Conservation (phyloP, 2,113 vertebrate species). For the Ellobius talpinus region DNA sequence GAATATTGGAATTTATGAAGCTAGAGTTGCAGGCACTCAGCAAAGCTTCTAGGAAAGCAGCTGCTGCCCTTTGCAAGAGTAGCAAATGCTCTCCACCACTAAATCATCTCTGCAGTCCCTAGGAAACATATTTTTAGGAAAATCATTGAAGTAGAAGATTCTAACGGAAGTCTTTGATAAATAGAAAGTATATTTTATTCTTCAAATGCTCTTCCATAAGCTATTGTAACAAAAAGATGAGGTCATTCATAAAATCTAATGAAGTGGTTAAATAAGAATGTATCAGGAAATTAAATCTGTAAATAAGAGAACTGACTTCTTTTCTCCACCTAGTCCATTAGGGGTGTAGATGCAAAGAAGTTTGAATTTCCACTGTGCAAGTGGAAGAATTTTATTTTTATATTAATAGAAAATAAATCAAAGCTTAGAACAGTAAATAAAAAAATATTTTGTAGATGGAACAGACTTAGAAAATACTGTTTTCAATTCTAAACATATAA, state of each 20-base stretch:
- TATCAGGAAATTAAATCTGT: background rate
- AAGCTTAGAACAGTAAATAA: background rate
- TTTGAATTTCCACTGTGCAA: background rate
- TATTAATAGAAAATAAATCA: background rate
- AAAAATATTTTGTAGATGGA: background rate
- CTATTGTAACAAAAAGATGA: conserved; percentile 14
- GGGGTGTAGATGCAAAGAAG: background rate
- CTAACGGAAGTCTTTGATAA: background rate
- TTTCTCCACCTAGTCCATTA: accelerated
- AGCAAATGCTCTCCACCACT: background rate
- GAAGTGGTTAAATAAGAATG: background rate
- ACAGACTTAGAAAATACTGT: background rate
- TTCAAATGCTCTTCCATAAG: background rate
- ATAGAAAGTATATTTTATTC: background rate
- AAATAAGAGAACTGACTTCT: background rate
- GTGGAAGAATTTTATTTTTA: background rate
- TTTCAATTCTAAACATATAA: background rate
- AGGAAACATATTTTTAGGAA: background rate
- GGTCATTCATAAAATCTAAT: background rate
- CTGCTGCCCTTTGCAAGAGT: no score
- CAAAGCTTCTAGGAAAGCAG: background rate
- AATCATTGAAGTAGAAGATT: background rate
- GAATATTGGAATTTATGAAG: background rate
- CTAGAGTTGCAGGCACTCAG: background rate
- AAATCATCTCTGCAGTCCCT: background rate